These are phyloP conservation scores for Clarias gariepinus DNA, from an alignment of 2,113 vertebrate genomes.

Conservation along the genomic window DNA sequence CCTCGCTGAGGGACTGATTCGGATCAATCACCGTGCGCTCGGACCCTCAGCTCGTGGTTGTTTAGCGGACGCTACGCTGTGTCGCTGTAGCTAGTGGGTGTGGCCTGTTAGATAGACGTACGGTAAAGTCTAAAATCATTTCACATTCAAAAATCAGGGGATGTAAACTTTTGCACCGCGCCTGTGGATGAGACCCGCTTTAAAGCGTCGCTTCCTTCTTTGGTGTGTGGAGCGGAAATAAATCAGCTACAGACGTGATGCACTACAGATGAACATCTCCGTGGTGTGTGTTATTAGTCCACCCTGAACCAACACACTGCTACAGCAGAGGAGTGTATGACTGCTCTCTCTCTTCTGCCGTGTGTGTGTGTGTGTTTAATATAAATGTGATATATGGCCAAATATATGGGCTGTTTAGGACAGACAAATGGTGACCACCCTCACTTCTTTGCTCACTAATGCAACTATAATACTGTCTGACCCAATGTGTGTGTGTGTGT, in stretches of 20 bases:
- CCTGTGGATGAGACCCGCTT: not conserved
- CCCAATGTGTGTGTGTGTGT: slow-evolving; percentile 16
- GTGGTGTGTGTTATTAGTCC: not conserved
- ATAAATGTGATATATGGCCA: not conserved
- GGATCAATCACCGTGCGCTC: not conserved
- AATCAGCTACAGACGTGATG: not conserved
- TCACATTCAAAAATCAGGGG: not conserved
- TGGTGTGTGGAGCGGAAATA: not conserved
- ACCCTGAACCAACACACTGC: not conserved
- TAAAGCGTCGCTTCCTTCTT: not conserved
- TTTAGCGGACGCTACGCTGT: not conserved
- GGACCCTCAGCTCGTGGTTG: not conserved
- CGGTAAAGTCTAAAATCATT: not conserved
- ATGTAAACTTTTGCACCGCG: not conserved
- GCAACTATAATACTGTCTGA: not conserved
- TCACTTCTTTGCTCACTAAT: not conserved
- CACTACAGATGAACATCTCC: not conserved
- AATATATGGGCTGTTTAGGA: slow-evolving; percentile 1
- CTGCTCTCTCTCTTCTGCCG: not conserved
- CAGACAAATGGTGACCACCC: not conserved
- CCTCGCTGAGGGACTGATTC: not conserved
- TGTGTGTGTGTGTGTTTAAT: not conserved
- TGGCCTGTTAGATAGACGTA: not conserved
- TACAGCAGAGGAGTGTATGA: not conserved
- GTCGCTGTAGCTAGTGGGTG: not conserved